These are phyloP conservation scores for Myoxocephalus aenaeus DNA, from an alignment of 2,797 vertebrate species.

Conservation along the genomic window DNA sequence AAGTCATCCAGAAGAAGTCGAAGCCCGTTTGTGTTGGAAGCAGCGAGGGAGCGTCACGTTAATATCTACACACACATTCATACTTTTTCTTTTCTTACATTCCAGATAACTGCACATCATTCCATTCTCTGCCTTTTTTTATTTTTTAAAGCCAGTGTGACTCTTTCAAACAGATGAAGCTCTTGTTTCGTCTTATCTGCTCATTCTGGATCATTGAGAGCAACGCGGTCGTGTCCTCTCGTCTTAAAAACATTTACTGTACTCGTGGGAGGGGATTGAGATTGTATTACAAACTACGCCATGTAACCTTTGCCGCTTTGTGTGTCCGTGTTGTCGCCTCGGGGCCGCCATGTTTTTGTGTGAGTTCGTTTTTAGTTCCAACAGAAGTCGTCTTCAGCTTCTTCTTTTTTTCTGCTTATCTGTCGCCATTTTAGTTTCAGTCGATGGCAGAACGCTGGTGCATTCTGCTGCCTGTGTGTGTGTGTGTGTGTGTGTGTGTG, in stretches of 20 bases:
- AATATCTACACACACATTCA: slow-evolving; percentile 2
- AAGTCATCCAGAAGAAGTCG: slow-evolving; percentile 65
- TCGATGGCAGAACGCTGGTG: no score
- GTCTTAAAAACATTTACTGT: neutral
- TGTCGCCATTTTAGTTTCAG: no score
- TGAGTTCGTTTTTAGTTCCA: neutral
- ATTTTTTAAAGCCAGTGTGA: slow-evolving; percentile 35
- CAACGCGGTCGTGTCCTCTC: neutral
- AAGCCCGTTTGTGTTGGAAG: slow-evolving; percentile 56
- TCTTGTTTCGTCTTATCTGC: no score
- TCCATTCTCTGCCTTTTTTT: slow-evolving; percentile 46
- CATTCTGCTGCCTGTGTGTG: no score
- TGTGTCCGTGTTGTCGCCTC: neutral
- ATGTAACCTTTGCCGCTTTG: slow-evolving; percentile 34
- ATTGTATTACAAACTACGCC: neutral
- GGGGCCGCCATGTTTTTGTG: neutral
- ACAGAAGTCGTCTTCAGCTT: neutral
- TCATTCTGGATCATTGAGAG: no score
- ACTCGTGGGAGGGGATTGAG: neutral
- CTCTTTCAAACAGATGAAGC: slow-evolving; percentile 27
- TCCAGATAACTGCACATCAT: slow-evolving; percentile 70
- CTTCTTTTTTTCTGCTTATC: no score
- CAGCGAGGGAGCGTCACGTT: slow-evolving; percentile 33
- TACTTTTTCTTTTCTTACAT: slow-evolving; percentile 57
- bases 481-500: no score